A percentile compares a stretch with the other conserved stretches of the same genome.
Evolutionary conservation across 2,113 vertebrate species (phyloP).

Genomic region (Morone chrysops): DNA sequence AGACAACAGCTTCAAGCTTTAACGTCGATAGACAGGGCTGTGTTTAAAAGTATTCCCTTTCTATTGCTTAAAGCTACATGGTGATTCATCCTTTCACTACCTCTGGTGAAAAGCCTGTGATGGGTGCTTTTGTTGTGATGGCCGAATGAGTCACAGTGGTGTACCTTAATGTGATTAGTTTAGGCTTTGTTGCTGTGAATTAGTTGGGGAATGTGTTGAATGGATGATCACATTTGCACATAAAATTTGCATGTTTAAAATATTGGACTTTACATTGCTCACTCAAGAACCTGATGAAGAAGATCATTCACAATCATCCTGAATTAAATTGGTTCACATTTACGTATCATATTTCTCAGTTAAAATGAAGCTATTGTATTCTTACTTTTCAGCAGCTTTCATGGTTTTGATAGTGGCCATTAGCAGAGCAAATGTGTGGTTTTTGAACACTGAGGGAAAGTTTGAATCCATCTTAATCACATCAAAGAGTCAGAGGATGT

Average conservation of each 20-base stretch:
- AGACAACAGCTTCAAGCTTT: constrained; percentile 53
- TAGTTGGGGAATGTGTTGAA: constrained; percentile 12
- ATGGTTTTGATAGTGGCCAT: constrained; percentile 13
- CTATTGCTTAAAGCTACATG: constrained; percentile 53
- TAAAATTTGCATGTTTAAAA: constrained; percentile 11
- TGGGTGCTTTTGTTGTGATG: constrained; percentile 11
- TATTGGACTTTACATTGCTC: background rate
- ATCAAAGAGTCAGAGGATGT: constrained; percentile 64
- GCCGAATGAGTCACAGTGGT: constrained; percentile 58
- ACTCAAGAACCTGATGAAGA: background rate
- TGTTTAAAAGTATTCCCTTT: constrained; percentile 54
- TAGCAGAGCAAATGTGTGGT: constrained; percentile 29
- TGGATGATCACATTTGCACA: constrained; percentile 25
- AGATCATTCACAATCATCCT: background rate
- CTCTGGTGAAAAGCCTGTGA: constrained; percentile 31
- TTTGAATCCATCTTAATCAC: constrained; percentile 66
- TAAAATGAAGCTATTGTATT: constrained; percentile 10
- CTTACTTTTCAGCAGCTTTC: background rate
- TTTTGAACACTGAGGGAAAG: constrained; percentile 23
- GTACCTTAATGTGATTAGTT: constrained; percentile 56
- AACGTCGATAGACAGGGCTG: constrained; percentile 26
- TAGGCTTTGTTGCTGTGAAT: constrained; percentile 56
- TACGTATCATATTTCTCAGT: background rate
- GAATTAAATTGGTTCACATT: background rate
- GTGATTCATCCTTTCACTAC: constrained; percentile 51